A percentile compares a stretch with the other conserved stretches of the same genome.
These are phyloP conservation scores for Gallinago solitaria DNA, from an alignment of 2,797 vertebrate species.

Conservation along the genomic window DNA sequence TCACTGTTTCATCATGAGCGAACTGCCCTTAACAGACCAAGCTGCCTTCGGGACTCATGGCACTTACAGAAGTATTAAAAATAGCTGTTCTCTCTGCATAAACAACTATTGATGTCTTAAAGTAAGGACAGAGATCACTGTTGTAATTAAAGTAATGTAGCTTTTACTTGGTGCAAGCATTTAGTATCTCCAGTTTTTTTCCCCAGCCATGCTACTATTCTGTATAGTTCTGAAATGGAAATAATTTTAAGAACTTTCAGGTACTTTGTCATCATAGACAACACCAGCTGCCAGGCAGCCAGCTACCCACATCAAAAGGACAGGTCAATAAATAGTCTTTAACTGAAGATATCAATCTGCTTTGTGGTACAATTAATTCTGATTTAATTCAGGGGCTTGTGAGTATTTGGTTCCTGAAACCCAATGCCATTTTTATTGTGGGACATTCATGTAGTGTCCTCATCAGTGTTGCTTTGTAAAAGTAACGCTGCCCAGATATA, in stretches of 20 bases:
- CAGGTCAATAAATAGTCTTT: constrained; percentile 40
- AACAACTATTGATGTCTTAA: constrained; percentile 27
- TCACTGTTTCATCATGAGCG: constrained; percentile 1
- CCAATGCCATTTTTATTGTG: constrained; percentile 3
- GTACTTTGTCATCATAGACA: neutral
- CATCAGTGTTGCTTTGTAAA: neutral
- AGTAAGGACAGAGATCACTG: constrained; percentile 32
- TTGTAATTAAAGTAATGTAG: neutral
- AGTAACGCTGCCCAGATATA: neutral
- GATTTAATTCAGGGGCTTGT: neutral
- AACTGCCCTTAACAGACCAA: neutral
- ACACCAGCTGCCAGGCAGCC: neutral
- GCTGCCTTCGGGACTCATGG: neutral
- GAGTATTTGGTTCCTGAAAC: constrained; percentile 45
- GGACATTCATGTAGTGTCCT: neutral
- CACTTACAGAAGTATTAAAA: constrained; percentile 41
- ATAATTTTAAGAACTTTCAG: neutral
- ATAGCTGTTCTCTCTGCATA: constrained; percentile 29
- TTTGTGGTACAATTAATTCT: constrained; percentile 22
- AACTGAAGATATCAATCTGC: constrained; percentile 20
- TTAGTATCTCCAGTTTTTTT: neutral
- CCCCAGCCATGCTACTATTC: neutral
- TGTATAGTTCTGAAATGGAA: neutral
- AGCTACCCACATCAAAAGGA: neutral
- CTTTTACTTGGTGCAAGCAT: neutral